Evolutionary conservation across 2,113 vertebrate species (phyloP), one percentile per base, ranked within the genome.

Genomic region (Ceyx cyanopectus): DNA sequence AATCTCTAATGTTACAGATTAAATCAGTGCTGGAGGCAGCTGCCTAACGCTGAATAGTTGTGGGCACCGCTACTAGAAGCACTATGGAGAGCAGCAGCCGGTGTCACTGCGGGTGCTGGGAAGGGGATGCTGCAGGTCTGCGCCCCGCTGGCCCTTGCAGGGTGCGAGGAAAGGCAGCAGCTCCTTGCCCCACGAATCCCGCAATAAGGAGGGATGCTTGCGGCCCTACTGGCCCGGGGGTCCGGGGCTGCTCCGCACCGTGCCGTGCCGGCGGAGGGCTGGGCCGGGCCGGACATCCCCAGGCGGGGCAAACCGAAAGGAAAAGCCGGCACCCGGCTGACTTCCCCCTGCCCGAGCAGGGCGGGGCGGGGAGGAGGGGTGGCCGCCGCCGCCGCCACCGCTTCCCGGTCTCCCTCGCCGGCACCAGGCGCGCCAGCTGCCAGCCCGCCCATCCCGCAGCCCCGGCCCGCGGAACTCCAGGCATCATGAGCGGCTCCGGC

Each of bases 401-500:
- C 57, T 83, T 81, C 81, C 41, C 68, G 29, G 56, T 62, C 6
- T 14, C 29, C 56, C 29, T 16, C 56, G 8, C 18, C 29, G 45
- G 32, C 32, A 23, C 20, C 46, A 50, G 30, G 65, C n/a, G 50
- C 51, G 13, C 16, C 40, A 32, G 54, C 9, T 61, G 32, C 21
- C 45, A 21, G 14, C 37, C 51, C 14, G 7, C 6, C 41, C 14
- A 26, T 17, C 2, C 48, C 53, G 58, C 66, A 41, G 30, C 15
- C 30, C 27, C 10, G 30, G 37, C 9, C 40, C 14, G 22, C 22
- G 56, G 72, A 11, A 19, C n/a, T 13, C 14, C 69, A 10, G 54
- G 56, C 72, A 65, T 20, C 58, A 97, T 96, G 89, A 95, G 83
- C 60, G 84, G 85, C 69, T 74, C 85, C 62, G 83, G 63, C 13